Evolutionary conservation across 2,113 vertebrate genomes (phyloP), one percentile per base, ranked within the genome.

Genomic region (Oophaga pumilio): DNA sequence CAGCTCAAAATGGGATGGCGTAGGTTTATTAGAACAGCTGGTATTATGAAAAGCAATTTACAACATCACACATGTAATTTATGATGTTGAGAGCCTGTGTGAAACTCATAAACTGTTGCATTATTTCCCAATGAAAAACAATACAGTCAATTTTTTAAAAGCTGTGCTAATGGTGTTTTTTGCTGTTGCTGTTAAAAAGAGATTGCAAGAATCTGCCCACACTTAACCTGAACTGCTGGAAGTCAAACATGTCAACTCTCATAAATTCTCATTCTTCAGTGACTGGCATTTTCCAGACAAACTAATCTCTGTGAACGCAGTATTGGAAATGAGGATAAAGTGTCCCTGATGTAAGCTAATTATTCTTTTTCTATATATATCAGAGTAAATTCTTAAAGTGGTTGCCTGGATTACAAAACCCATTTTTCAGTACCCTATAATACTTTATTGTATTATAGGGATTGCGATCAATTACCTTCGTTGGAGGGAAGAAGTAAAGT

Each of bases 1-100:
- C 18, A 26, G 82, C 33, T 74, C 52, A 78, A 85, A 69, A 80
- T 87, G 80, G 22, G 69, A 79, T 78, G 24, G 56, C 0, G 6
- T 57, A 79, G 71, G 52, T 89, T 87, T 74, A 24, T 57, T 71
- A 78, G 71, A 88, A 62, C 88, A 90, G 76, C 71, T 89, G 85
- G 71, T 53, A 73, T 64, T 83, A 85, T 17, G 57, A 89, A 79
- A 85, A 88, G 88, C 12, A 2, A 69, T 79, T 76, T 85, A 77
- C 76, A 62, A 52, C 53, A 80, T 53, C 59, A 80, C 56, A 73
- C n/a, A 24, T 87, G 79, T 88, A 52, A 85, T 82, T 85, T 81
- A 77, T 68, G 83, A 90, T 82, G 52, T 17, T 33, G 68, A 82
- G 11, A 43, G 62, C 52, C 20, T 52, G 49, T 66, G 18, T 80